These are phyloP conservation scores for Odocoileus hemionus DNA, from an alignment of 2,113 vertebrate genomes.

Conservation along the genomic window DNA sequence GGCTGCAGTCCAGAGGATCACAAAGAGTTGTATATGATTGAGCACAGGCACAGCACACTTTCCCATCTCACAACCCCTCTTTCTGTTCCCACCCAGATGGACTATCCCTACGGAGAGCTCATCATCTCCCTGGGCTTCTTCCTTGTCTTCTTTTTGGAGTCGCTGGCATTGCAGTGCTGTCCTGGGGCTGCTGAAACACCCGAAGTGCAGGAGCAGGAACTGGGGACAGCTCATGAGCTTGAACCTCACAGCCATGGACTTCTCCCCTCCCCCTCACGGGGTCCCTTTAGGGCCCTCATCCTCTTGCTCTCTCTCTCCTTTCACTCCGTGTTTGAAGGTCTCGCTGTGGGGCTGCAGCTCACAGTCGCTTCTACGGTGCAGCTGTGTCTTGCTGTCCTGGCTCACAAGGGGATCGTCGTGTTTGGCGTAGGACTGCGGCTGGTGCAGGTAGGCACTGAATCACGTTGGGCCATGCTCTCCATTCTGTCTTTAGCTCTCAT, in stretches of 20 bases:
- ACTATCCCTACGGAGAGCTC: constrained; percentile 87
- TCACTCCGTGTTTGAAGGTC: constrained; percentile 91
- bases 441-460: constrained; percentile 79
- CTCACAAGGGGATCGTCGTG: constrained; percentile 91
- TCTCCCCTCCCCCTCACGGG: constrained; percentile 68
- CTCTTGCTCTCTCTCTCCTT: constrained; percentile 91
- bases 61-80: background rate
- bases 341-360: constrained; percentile 89
- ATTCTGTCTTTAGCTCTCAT: constrained; percentile 85
- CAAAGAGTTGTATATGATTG: background rate
- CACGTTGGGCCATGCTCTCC: constrained; percentile 83
- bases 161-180: constrained; percentile 81
- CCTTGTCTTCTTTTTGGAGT: constrained; percentile 88
- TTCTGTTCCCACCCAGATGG: constrained; percentile 38
- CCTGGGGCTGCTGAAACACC: background rate
- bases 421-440: constrained; percentile 90
- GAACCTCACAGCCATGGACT: constrained; percentile 51
- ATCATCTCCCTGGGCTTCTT: constrained; percentile 91
- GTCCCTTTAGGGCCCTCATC: constrained; percentile 87
- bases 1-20: background rate
- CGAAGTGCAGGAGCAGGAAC: background rate
- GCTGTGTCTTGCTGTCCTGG: constrained; percentile 89
- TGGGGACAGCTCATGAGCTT: background rate
- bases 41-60: background rate
- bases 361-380: constrained; percentile 84